Base-by-base conservation (phyloP, 2,888 invertebrate genomes). In the Papilio demoleus region DNA sequence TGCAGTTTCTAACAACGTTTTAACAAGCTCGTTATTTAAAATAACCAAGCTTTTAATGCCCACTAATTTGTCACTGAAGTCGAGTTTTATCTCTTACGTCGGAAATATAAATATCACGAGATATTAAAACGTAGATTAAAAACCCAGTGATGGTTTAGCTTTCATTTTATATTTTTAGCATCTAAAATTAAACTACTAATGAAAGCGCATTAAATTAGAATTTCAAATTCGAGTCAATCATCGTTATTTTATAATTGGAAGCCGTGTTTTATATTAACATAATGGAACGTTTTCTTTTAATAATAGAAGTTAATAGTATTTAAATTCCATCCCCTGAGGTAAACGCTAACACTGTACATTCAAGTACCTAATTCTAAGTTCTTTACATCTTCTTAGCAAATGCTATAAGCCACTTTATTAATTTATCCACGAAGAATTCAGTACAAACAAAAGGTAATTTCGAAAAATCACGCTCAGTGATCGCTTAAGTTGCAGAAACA, bases 101-200 rank as follows among this genome's bases (percentile, higher is more conserved):
- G 60, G 24, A 60, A 60, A 60, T 60, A 60, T 60, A 60, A 60
- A 60, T 60, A 40, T 60, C 60, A 24, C 4, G 40, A 40, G 24
- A 40, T 4, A 38, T 38, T 40, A n/a, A 38, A 38, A 40, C 24
- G n/a, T 40, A 60, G 38, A 56, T 56, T 31, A 56, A 56, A 56
- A 56, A 31, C 31, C 31, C 40, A 0, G 24, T 17, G 27, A 24
- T 1, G 22, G 38, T 60, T 19, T 38, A n/a, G 40, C 60, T 38
- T 60, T 60, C 22, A 38, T 40, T 60, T 60, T 4, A 38, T 40
- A 60, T 60, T 60, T 12, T 24, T 40, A 24, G 38, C 38, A n/a
- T 60, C 17, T 36, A 19, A 22, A 59, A 11, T 59, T 38, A 36
- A 59, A 36, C 27, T 17, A 22, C 36, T 59, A 36, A 34, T 19